These are phyloP conservation scores for Oplegnathus fasciatus DNA, from an alignment of 2,113 vertebrate species.

Conservation along the genomic window DNA sequence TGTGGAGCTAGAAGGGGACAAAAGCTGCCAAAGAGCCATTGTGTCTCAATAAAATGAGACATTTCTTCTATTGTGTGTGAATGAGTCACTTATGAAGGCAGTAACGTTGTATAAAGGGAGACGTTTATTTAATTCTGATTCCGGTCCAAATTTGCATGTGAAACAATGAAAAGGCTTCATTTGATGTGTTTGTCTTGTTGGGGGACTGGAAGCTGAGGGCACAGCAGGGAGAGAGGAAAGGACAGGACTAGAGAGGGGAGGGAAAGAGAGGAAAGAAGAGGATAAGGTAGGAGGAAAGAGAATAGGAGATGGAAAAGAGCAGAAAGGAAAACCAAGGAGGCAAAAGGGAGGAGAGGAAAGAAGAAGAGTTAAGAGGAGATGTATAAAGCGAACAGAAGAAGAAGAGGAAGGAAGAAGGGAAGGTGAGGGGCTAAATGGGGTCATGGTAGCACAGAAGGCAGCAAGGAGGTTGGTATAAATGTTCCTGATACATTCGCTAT, in stretches of 20 bases:
- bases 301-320: neutral
- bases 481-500: neutral
- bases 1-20: conserved; percentile 79
- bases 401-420: neutral
- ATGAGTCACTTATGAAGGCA: conserved; percentile 84
- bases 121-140: conserved; percentile 83
- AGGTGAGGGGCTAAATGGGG: neutral
- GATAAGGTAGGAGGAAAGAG: neutral
- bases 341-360: neutral
- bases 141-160: conserved; percentile 78
- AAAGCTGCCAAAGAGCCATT: conserved; percentile 86
- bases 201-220: conserved; percentile 25
- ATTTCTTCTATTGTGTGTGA: conserved; percentile 82
- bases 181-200: conserved; percentile 62
- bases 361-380: neutral
- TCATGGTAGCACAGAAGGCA: neutral
- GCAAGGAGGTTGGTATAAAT: neutral
- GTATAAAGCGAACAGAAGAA: neutral
- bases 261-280: neutral
- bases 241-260: neutral
- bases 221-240: neutral
- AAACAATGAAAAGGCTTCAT: conserved; percentile 76
- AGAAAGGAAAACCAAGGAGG: neutral
- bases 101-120: conserved; percentile 79
- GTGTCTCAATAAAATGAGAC: conserved; percentile 86